Base-by-base conservation (phyloP, 2,113 vertebrate genomes). In the Psammodynastes pulverulentus region DNA sequence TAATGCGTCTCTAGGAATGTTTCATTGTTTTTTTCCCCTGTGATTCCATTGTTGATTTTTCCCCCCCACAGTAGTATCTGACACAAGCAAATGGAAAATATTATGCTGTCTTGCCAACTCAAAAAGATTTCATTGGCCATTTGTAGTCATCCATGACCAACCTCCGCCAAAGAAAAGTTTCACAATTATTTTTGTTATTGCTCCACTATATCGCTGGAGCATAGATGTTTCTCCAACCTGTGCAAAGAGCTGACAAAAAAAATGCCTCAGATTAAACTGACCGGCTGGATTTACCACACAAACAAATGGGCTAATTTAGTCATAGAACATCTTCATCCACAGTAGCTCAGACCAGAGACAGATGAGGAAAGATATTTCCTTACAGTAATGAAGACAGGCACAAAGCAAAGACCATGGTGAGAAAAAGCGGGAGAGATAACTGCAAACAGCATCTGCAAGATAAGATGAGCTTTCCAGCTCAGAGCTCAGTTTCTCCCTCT, bases 111-210 rank as follows among this genome's bases (percentile, higher is more conserved):
- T 9, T 48, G 86, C 2, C 92, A 92, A 94, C 93, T 93, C 95
- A 86, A 58, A 95, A 95, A 52, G 51, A n/a, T 94, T 84, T n/a
- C 86, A 88, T 54, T 92, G 62, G 0, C 79, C 24, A 62, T 91
- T 39, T 95, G 94, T 95, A 90, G 91, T 95, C 89, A 92, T 48
- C 10, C 46, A 52, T 90, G 79, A 34, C 45, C 88, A 93, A 52
- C 91, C 62, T 93, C 92, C 34, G 84, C 91, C 56, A 19, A 96
- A 95, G 15, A 46, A 93, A 97, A 96, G 49, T 34, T 95, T 89
- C 91, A 93, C 96, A 95, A 94, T 94, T 94, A 94, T 95, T 96
- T 96, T 89, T 52, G 43, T 90, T 96, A 96, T 94, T 96, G 95
- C 93, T 29, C 84, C 52, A 93, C 94, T 72, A 89, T 24, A 94